Base-by-base conservation (phyloP, 2,888 invertebrate species). In the Alsophila aescularia region DNA sequence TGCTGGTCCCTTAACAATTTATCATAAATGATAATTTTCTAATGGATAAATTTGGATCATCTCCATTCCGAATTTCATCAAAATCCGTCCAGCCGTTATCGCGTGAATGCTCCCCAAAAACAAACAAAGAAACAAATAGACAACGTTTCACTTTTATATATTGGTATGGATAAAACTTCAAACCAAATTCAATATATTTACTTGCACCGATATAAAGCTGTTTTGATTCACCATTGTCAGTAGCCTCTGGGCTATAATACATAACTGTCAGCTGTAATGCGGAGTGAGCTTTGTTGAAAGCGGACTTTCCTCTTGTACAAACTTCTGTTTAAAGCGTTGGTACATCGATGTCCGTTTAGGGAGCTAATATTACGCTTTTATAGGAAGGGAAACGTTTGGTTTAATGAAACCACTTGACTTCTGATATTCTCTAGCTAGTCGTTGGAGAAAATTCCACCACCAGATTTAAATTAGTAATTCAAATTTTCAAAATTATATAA, bases 371-470 rank as follows among this genome's bases (percentile, higher is more conserved):
- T 74, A 70, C 63, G 62, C 68, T 71, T 66, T 71, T 68, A 75
- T 75, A 67, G 72, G 70, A 73, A 72, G 72, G 72, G 69, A 73
- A 75, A 68, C 70, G 72, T 72, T 73, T 68, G 64, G 70, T 70
- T 74, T 73, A 74, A 77, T 76, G 70, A 74, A 75, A 73, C 71
- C 67, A 72, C 72, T 78, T 72, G 70, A 67, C 59, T 70, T 66
- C 64, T 62, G 64, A 55, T 12, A 69, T 64, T 67, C 67, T 15
- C 2, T 6, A 41, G 4, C 10, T 10, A n/a, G 35, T 15, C 16
- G 16, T 8, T 35, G 35, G 35, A 10, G 9, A 16, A 14, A 13
- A 35, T 35, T 15, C 15, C 35, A 9, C 4, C 13, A 6, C 13
- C 12, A 32, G 27, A 6, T 27, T 27, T 9, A 9, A 9, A 27